These are phyloP conservation scores for Pristionchus fissidentatus DNA, from an alignment of 2,888 invertebrate genomes.

Conservation along the genomic window DNA sequence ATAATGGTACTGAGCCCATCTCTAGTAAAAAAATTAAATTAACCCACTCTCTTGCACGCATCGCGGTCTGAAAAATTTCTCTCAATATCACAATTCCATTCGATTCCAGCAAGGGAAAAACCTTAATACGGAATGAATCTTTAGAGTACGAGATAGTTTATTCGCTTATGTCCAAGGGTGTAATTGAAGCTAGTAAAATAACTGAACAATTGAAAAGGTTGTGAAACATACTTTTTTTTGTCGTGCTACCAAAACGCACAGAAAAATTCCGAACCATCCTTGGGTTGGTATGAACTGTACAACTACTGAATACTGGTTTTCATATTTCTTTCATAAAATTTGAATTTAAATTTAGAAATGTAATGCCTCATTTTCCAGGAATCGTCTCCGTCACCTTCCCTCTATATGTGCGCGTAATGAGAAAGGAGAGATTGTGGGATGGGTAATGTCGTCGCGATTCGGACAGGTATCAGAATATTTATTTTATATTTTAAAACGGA, in stretches of 20 bases:
- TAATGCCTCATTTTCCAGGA: background rate
- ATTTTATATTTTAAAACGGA: background rate
- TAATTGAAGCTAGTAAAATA: too few relatives aligned
- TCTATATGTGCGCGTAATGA: background rate
- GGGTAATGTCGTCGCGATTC: background rate
- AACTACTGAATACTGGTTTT: too few relatives aligned
- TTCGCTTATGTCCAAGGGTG: too few relatives aligned
- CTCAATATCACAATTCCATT: too few relatives aligned
- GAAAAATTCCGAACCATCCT: background rate
- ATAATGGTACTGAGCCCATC: too few relatives aligned
- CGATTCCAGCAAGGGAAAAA: too few relatives aligned
- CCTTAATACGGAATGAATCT: background rate
- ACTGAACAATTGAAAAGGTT: too few relatives aligned
- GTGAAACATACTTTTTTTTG: background rate
- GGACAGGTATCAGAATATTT: background rate
- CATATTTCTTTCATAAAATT: too few relatives aligned
- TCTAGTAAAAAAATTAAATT: too few relatives aligned
- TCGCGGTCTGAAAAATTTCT: too few relatives aligned
- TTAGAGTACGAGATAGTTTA: background rate
- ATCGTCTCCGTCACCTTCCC: background rate
- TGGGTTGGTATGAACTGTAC: background rate
- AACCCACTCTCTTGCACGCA: too few relatives aligned
- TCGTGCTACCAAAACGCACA: background rate
- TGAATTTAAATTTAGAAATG: too few relatives aligned
- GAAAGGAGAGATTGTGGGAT: background rate